Conservation (phyloP, 2,797 vertebrate genomes). For the Pelochelys cantorii region DNA sequence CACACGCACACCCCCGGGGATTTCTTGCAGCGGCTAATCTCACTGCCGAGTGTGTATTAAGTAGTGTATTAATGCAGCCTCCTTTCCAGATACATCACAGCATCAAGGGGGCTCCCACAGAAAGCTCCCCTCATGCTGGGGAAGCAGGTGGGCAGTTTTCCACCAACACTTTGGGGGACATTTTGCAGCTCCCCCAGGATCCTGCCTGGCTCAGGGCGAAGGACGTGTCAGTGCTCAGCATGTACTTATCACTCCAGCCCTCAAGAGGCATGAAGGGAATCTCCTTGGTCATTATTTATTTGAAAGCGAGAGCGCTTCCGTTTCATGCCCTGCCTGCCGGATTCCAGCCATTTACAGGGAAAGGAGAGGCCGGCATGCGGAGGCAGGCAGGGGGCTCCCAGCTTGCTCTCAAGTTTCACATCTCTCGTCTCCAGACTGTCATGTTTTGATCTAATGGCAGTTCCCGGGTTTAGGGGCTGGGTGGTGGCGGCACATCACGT, state of each 20-base stretch:
- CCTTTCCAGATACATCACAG: not conserved
- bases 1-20: not conserved
- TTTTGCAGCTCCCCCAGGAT: not conserved
- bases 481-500: rapidly evolving
- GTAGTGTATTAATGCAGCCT: not conserved
- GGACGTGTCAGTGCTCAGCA: not conserved
- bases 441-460: not conserved
- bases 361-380: not conserved
- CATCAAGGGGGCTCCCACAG: not conserved
- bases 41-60: not conserved
- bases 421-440: not conserved
- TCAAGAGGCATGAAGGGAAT: not conserved
- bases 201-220: not conserved
- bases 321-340: not conserved
- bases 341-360: not conserved
- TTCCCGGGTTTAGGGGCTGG: not conserved
- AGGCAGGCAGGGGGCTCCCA: not conserved
- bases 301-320: not conserved
- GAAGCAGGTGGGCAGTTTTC: too few species aligned
- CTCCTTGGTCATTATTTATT: not conserved
- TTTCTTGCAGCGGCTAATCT: not conserved
- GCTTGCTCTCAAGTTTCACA: not conserved
- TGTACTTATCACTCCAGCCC: not conserved
- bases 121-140: not conserved
- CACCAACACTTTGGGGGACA: not conserved